A percentile compares a stretch with the other conserved stretches of the same genome.
These are phyloP conservation scores for Tricholaema leucomelas DNA, from an alignment of 2,113 vertebrate genomes.

Conservation along the genomic window DNA sequence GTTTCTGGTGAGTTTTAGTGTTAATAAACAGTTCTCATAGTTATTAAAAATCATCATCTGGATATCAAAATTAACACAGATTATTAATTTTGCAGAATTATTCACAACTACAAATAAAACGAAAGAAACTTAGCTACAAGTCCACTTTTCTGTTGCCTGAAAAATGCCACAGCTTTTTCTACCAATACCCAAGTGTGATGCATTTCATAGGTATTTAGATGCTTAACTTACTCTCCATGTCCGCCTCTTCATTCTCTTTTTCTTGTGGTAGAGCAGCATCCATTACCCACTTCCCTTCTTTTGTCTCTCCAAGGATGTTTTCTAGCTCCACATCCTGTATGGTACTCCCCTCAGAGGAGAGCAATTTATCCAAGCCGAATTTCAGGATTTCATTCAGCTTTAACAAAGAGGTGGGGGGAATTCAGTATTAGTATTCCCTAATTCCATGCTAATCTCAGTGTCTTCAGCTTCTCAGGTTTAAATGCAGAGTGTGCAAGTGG, in stretches of 20 bases:
- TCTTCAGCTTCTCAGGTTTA: background rate
- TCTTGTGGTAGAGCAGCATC: conserved; percentile 41
- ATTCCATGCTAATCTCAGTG: background rate
- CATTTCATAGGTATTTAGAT: background rate
- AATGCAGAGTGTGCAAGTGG: background rate
- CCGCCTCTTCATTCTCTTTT: conserved; percentile 59
- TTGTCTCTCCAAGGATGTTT: conserved; percentile 84
- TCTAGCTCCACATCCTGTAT: conserved; percentile 82
- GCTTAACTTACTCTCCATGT: conserved; percentile 66
- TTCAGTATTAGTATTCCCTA: background rate
- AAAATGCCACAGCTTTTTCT: background rate
- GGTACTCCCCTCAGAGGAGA: conserved; percentile 85
- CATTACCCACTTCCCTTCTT: conserved; percentile 78
- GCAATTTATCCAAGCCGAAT: conserved; percentile 90
- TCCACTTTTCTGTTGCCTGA: background rate
- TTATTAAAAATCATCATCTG: no score
- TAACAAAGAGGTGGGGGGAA: conserved; percentile 17
- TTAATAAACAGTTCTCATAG: no score
- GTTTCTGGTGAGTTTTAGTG: no score
- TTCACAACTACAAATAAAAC: conserved; percentile 19
- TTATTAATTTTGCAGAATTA: no score
- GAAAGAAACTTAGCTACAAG: background rate
- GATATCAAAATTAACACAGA: no score
- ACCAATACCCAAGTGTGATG: background rate
- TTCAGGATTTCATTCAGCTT: conserved; percentile 91